Evolutionary conservation across 2,888 invertebrate species (phyloP).

Genomic region (Melolontha melolontha): DNA sequence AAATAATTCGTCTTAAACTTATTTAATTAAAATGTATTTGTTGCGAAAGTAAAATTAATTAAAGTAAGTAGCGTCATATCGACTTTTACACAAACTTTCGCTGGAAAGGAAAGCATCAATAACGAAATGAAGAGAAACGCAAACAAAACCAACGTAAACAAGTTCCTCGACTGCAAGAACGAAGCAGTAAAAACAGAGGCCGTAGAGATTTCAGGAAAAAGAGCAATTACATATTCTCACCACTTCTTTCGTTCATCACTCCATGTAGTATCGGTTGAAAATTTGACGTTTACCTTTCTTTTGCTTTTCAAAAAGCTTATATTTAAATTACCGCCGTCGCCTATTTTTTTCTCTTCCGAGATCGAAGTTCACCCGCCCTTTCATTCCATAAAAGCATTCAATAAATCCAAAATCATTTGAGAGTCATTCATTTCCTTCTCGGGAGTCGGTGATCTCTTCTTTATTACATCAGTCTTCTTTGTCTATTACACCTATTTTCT

Average conservation of each 20-base stretch:
- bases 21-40: constrained; percentile 16
- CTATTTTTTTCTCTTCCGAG: constrained; percentile 1
- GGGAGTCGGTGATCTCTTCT: constrained; percentile 31
- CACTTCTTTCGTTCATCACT: constrained; percentile 23
- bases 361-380: not conserved
- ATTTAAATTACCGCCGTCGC: constrained; percentile 31
- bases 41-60: constrained; percentile 22
- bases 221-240: constrained; percentile 20
- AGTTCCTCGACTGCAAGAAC: constrained; percentile 18
- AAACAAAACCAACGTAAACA: constrained; percentile 29
- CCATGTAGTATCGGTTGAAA: constrained; percentile 1
- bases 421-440: constrained; percentile 31
- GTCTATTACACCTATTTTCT: constrained; percentile 23
- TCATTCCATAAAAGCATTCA: constrained; percentile 36
- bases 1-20: too few relatives aligned
- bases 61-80: constrained; percentile 32
- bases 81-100: constrained; percentile 30
- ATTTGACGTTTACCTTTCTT: constrained; percentile 21
- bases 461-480: constrained; percentile 28
- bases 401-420: constrained; percentile 34
- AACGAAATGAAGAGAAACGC: constrained; percentile 26
- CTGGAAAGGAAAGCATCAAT: constrained; percentile 18
- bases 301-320: constrained; percentile 15
- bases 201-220: constrained; percentile 24
- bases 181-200: constrained; percentile 10